These are phyloP conservation scores for Yasuhikotakia modesta DNA, from an alignment of 2,797 vertebrate species.

Conservation along the genomic window DNA sequence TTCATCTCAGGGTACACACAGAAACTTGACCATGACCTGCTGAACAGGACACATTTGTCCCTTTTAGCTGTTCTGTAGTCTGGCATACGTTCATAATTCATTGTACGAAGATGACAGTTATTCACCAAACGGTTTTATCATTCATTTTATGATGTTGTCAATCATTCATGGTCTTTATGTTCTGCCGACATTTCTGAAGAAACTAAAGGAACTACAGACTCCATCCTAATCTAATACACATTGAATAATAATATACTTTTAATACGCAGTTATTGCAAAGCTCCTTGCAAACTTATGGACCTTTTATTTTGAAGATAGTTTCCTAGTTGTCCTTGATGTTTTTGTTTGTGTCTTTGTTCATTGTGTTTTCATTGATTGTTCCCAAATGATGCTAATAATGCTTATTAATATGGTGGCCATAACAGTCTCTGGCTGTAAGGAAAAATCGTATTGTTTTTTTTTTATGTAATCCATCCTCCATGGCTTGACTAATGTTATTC, in stretches of 20 bases:
- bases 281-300: too few relatives aligned
- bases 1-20: not conserved
- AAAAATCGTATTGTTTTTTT: not conserved
- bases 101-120: too few relatives aligned
- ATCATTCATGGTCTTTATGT: too few relatives aligned
- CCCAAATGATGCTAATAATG: not conserved
- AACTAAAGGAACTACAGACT: too few relatives aligned
- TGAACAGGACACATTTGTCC: not conserved
- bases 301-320: not conserved
- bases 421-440: not conserved
- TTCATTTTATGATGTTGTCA: too few relatives aligned
- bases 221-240: too few relatives aligned
- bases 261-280: too few relatives aligned
- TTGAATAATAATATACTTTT: too few relatives aligned
- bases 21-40: not conserved
- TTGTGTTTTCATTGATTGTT: not conserved
- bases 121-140: too few relatives aligned
- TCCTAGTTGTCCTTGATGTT: not conserved
- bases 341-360: not conserved
- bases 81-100: too few relatives aligned
- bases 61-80: too few relatives aligned
- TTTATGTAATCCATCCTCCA: not conserved
- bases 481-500: slow-evolving; percentile 37
- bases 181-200: too few relatives aligned
- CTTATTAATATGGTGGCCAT: not conserved